Conservation (phyloP, 2,113 vertebrate species). For the Prochilodus magdalenae region DNA sequence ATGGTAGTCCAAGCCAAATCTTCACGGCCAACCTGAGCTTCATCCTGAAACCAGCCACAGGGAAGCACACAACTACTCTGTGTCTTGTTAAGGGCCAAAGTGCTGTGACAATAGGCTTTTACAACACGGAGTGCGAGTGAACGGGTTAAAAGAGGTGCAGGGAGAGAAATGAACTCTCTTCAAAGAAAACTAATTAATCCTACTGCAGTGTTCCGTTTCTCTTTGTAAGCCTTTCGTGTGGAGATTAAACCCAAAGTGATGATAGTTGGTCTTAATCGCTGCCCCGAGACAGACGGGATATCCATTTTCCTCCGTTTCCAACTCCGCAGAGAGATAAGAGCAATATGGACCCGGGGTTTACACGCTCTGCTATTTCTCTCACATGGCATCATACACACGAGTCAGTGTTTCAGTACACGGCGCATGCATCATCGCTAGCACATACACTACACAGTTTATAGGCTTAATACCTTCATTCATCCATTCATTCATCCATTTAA, state of each 20-base stretch:
- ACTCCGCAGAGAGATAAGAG: slow-evolving; percentile 21
- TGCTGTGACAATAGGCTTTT: slow-evolving; percentile 25
- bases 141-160: not conserved
- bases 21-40: not conserved
- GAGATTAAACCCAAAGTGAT: slow-evolving; percentile 45
- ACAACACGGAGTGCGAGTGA: slow-evolving; percentile 13
- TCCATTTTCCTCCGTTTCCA: not conserved
- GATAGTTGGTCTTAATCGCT: slow-evolving; percentile 49
- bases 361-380: not conserved
- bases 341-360: slow-evolving; percentile 12
- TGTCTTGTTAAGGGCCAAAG: slow-evolving; percentile 13
- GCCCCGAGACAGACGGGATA: slow-evolving; percentile 32
- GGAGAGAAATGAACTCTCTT: slow-evolving; percentile 28
- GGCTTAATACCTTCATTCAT: too few relatives aligned
- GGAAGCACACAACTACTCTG: not conserved
- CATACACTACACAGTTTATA: too few relatives aligned
- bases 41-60: not conserved
- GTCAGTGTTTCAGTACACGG: not conserved
- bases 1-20: not conserved
- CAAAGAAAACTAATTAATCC: slow-evolving; percentile 57
- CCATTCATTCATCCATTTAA: too few relatives aligned
- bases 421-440: not conserved
- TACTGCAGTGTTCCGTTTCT: slow-evolving; percentile 50
- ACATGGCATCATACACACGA: not conserved
- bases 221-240: slow-evolving; percentile 47